Evolutionary conservation across 2,888 invertebrate species (phyloP), one percentile per base, ranked within the genome.

Genomic region (Drosophila seclusa): DNA sequence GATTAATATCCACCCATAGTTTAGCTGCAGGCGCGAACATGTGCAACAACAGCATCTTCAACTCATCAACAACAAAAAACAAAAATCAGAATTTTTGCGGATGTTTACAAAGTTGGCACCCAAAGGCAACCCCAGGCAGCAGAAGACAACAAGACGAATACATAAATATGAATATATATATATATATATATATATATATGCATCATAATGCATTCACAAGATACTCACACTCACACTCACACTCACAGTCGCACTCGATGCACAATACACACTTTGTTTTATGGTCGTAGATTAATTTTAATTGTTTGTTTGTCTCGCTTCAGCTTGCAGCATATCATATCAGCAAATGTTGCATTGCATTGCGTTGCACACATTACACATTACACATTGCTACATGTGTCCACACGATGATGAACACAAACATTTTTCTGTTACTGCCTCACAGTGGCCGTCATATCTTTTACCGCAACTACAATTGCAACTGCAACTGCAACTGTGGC

Each of bases 201-300:
- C 76, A 73, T 72, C 78, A 83, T 86, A 78, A 68, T 86, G 85
- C 85, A 87, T 70, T 48, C 68, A 50, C 49, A 55, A 52, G 66
- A 60, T 38, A 71, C 59, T 42, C 34, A 48, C 34, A 54, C 32
- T 32, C 29, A 8, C 10, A 24, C 52, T 24, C n/a, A 29, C 29
- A 52, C 36, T 11, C n/a, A 8, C 8, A 24, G 4, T 36, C 52
- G 16, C 40, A n/a, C n/a, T 18, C 48, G 24, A n/a, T 38, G 54
- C 45, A 78, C 81, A 80, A 80, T 76, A 76, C 77, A 68, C 85
- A 86, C 89, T 87, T 82, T 87, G 89, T 89, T 85, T 89, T 82
- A 89, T 89, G 82, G 60, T 72, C 77, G 84, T 86, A 89, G 85
- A 89, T 86, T 89, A 87, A 87, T 84, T 85, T 89, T 89, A 86